Evolutionary conservation across 53 echinoderm and acorn worm species (phyloP).

Genomic region (Holothuria scabra): DNA sequence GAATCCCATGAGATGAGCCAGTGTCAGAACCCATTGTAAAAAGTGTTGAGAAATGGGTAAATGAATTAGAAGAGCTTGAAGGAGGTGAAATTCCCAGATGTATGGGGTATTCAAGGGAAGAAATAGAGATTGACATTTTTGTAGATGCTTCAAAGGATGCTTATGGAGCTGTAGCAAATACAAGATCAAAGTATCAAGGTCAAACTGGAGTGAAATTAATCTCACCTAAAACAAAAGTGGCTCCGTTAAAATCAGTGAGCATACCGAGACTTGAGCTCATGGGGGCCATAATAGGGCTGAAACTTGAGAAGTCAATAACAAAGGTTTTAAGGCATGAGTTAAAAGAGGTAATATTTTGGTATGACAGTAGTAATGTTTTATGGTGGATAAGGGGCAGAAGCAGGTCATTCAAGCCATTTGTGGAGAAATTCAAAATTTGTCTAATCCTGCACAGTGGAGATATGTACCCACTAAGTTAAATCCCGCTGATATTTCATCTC

Average conservation of each 20-base stretch:
- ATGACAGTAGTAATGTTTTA: conserved; percentile 19
- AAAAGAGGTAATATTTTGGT: conserved; percentile 40
- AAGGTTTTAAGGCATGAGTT: neutral
- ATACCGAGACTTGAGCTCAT: conserved; percentile 26
- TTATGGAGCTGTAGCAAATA: conserved; percentile 42
- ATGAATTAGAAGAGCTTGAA: neutral
- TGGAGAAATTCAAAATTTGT: conserved; percentile 49
- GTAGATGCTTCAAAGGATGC: conserved; percentile 40
- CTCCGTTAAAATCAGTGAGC: conserved; percentile 31
- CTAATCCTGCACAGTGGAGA: conserved; percentile 39
- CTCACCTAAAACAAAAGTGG: conserved; percentile 36
- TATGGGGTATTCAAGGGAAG: neutral
- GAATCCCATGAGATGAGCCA: conserved; percentile 13
- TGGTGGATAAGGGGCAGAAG: conserved; percentile 21
- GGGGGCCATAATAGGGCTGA: conserved; percentile 33
- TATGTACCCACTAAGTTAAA: conserved; percentile 55
- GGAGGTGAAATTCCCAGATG: neutral
- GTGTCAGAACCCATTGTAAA: conserved; percentile 6
- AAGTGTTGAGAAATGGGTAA: conserved; percentile 11
- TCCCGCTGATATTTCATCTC: conserved; percentile 62
- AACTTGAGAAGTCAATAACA: conserved; percentile 31
- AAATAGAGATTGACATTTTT: neutral
- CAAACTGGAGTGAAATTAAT: neutral
- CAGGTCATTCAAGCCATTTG: conserved; percentile 45
- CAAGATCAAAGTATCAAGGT: neutral